These are phyloP conservation scores for Pilophorus perplexus DNA, from an alignment of 2,888 invertebrate species.

Conservation along the genomic window DNA sequence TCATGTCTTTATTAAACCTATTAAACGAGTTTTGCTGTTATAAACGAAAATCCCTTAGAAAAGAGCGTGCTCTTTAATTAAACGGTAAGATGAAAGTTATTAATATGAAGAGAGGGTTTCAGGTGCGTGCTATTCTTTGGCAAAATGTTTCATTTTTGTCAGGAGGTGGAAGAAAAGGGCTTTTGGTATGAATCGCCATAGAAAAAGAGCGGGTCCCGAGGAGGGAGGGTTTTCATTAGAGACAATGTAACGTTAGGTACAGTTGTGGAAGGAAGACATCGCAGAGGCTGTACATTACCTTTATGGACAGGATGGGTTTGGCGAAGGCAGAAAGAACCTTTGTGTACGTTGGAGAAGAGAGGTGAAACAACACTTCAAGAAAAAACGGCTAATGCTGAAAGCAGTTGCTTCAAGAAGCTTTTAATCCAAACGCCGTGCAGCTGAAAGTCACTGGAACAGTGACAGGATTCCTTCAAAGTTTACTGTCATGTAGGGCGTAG, in stretches of 20 bases:
- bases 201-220: background rate
- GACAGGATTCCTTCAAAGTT: too few species aligned
- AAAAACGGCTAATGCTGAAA: too few species aligned
- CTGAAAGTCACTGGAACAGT: too few species aligned
- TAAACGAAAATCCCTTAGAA: background rate
- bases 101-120: slow-evolving; percentile 5
- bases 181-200: background rate
- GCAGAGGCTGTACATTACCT: slow-evolving; percentile 11
- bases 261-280: background rate
- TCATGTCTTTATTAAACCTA: too few species aligned
- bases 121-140: background rate
- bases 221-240: slow-evolving; percentile 12
- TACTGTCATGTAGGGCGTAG: too few species aligned
- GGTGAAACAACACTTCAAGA: too few species aligned
- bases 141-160: slow-evolving; percentile 5
- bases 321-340: too few species aligned
- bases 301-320: slow-evolving; percentile 15
- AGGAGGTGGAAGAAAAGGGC: background rate
- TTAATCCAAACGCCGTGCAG: too few species aligned
- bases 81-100: slow-evolving; percentile 3
- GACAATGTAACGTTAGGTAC: slow-evolving; percentile 13
- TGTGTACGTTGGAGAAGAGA: too few species aligned
- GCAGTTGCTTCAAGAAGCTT: too few species aligned
- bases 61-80: background rate
- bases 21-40: too few species aligned